Evolutionary conservation across 1,140 invertebrate species (phyloP).

Genomic region (Ips typographus): DNA sequence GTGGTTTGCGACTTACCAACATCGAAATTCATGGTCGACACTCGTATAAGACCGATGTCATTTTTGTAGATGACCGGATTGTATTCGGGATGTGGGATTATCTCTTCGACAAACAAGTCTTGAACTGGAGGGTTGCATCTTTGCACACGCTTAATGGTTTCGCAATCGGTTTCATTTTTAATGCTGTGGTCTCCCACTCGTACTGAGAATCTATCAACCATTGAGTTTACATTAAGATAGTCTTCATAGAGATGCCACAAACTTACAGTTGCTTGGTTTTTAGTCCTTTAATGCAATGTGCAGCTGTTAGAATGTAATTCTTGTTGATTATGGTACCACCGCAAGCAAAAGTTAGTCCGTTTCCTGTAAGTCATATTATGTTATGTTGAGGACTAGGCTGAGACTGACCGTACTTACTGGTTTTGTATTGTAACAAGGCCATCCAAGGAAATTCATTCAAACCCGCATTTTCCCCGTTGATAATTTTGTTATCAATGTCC

Average conservation of each 20-base stretch:
- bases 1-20: conserved; percentile 13
- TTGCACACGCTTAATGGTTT: conserved; percentile 50
- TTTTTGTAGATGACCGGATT: conserved; percentile 52
- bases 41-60: conserved; percentile 65
- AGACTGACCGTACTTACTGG: conserved; percentile 44
- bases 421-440: conserved; percentile 60
- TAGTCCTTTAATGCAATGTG: conserved; percentile 64
- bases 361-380: conserved; percentile 44
- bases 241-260: no score
- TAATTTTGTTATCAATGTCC: conserved; percentile 53
- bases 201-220: conserved; percentile 16
- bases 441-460: conserved; percentile 69
- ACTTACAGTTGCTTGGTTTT: conserved; percentile 48
- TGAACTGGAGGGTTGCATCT: conserved; percentile 60
- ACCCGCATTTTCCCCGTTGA: conserved; percentile 59
- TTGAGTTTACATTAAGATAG: conserved; percentile 1
- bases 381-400: not conserved
- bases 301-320: conserved; percentile 69
- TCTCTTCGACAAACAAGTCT: conserved; percentile 59
- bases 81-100: conserved; percentile 60
- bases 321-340: conserved; percentile 66
- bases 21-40: conserved; percentile 44
- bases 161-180: conserved; percentile 60
- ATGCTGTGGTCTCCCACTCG: conserved; percentile 67
- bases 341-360: conserved; percentile 58